These are phyloP conservation scores for Drosophila mimetica DNA, from an alignment of 2,888 invertebrate species.

Conservation along the genomic window DNA sequence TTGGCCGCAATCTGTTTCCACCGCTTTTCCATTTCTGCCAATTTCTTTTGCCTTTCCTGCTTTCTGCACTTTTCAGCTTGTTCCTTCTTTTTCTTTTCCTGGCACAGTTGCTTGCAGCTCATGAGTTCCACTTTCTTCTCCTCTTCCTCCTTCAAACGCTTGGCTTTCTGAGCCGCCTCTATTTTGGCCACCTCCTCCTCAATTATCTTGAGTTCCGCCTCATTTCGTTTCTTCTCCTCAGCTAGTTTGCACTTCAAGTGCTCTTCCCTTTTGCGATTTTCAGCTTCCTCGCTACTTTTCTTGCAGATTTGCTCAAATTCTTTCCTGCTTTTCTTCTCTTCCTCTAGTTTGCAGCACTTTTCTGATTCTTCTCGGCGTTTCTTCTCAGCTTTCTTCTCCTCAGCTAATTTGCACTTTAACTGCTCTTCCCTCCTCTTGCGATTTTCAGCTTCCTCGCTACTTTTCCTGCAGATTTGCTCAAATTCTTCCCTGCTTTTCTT, in stretches of 20 bases:
- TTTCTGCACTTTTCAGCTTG: neutral
- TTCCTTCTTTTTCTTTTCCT: neutral
- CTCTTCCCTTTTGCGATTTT: neutral
- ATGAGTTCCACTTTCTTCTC: constrained; percentile 6
- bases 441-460: neutral
- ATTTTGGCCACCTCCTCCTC: constrained; percentile 15
- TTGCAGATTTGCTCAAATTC: constrained; percentile 1
- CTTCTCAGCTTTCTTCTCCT: neutral
- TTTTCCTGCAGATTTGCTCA: neutral
- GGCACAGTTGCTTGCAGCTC: constrained; percentile 7
- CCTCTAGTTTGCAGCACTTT: neutral
- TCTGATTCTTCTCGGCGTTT: neutral
- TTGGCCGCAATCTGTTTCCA: constrained; percentile 10
- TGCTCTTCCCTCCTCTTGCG: neutral
- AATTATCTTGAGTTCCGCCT: constrained; percentile 6
- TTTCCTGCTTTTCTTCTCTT: neutral
- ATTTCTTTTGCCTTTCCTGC: neutral
- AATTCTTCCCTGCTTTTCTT: neutral
- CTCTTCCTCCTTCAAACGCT: constrained; percentile 2
- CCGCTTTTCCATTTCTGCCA: constrained; percentile 1
- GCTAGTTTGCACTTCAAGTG: constrained; percentile 5
- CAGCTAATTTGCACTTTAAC: constrained; percentile 5
- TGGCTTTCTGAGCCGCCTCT: constrained; percentile 7
- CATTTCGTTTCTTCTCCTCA: constrained; percentile 4
- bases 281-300: neutral